Base-by-base conservation (phyloP, 2,113 vertebrate species). In the Cyprinodon variegatus region DNA sequence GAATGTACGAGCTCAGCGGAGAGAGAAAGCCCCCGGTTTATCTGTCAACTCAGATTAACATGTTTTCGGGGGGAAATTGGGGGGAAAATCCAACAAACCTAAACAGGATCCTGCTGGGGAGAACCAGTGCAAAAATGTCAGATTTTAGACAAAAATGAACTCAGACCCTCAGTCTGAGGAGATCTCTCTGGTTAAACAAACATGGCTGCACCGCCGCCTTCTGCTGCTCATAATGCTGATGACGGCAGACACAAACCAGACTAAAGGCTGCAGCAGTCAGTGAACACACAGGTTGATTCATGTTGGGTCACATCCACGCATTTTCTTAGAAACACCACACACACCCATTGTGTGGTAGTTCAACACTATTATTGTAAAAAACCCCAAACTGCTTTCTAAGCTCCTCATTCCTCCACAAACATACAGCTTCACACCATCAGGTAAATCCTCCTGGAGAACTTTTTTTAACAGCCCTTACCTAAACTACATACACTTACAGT, bases 1-100 rank as follows among this genome's bases (percentile, higher is more conserved):
- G 86, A 92, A 93, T 89, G 86, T 43, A 89, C 87, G 84, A 77
- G 83, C 83, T 92, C 90, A 88, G 80, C 74, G 81, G 82, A 89
- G 86, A 93, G 85, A 89, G 88, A 90, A 53, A 17, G 29, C 68
- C 36, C 76, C 71, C 39, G 43, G 20, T 67, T 37, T 69, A 39
- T 29, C 38, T 11, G 2, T 12, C 50, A 62, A 59, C 41, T 78
- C 37, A 0, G 60, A 41, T 72, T 39, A 62, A 12, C 22, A 5
- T 15, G 0, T 17, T 37, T 4, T 46, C 41, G 78, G 39, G 2
- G 68, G 67, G 63, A 59, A 38, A 14, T 17, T 0, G 11, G 50
- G 67, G 13, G 22, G 4, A 38, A 20, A 53, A 20, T 53, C 48
- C 48, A 15, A 43, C 10, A 39, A 65, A 61, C 15, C 36, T 22